A percentile compares a stretch with the other conserved stretches of the same genome.
These are phyloP conservation scores for Vultur gryphus DNA, from an alignment of 2,797 vertebrate genomes.

Conservation along the genomic window DNA sequence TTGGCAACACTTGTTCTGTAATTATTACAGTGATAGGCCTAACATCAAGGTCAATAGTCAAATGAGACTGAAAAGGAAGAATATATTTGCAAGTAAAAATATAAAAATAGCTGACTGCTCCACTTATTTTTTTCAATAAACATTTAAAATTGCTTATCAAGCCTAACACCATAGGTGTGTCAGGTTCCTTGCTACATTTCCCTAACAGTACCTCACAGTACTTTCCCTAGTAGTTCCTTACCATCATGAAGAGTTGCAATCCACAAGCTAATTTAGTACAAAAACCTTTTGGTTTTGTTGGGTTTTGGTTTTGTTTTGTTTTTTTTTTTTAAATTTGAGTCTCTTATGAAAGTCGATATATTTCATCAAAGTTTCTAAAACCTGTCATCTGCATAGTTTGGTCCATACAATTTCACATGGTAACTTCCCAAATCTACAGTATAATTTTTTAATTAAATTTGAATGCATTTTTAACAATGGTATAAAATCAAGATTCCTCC, in stretches of 20 bases:
- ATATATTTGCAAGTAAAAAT: neutral
- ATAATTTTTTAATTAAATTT: neutral
- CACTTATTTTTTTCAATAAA: neutral
- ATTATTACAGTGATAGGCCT: neutral
- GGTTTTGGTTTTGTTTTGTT: neutral
- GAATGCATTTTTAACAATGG: neutral
- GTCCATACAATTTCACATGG: neutral
- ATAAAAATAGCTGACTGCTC: neutral
- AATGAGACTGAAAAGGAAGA: neutral
- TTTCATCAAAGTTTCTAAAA: neutral
- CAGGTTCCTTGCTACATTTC: neutral
- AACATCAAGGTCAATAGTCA: neutral
- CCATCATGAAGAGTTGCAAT: neutral
- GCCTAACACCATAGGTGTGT: neutral
- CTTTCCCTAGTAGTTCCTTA: neutral
- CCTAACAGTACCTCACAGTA: neutral
- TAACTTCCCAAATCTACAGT: neutral
- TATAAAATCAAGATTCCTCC: neutral
- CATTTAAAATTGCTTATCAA: neutral
- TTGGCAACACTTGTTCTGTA: neutral
- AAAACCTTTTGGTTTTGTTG: neutral
- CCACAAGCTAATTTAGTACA: neutral
- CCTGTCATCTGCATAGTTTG: neutral
- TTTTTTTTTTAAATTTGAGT: neutral
- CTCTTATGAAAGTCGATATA: neutral